These are phyloP conservation scores for Anas georgica DNA, from an alignment of 2,797 vertebrate species.

Conservation along the genomic window DNA sequence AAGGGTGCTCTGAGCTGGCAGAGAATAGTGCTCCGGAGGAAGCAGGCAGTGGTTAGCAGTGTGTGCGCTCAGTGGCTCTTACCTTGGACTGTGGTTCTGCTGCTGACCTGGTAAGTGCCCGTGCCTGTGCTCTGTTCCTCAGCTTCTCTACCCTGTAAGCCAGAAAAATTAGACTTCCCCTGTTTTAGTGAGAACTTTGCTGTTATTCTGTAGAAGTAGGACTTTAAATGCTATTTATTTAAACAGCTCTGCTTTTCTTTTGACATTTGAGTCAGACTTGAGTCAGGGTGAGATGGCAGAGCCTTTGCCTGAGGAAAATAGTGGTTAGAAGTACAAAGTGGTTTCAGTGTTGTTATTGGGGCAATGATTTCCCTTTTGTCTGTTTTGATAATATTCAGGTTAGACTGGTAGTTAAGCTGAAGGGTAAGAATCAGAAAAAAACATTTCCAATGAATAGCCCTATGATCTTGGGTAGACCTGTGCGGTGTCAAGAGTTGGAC, in stretches of 20 bases:
- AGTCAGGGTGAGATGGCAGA: neutral
- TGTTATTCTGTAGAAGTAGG: neutral
- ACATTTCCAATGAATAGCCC: neutral
- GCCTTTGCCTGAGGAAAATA: neutral
- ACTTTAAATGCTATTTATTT: neutral
- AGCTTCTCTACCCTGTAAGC: neutral
- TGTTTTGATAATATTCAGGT: neutral
- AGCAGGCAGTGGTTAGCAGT: neutral
- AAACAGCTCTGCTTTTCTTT: neutral
- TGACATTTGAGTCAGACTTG: neutral
- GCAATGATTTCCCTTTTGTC: neutral
- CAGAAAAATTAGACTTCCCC: neutral
- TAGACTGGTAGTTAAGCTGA: neutral
- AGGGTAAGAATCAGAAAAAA: neutral
- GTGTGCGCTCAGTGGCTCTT: neutral
- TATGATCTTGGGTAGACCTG: too few relatives aligned
- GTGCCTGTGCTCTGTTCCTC: neutral
- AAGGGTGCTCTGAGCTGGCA: neutral
- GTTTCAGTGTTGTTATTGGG: neutral
- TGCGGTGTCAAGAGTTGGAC: too few relatives aligned
- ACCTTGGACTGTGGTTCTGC: neutral
- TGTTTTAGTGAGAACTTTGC: neutral
- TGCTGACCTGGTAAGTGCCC: neutral
- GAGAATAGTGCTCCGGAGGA: neutral
- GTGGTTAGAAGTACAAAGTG: neutral